Evolutionary conservation across 2,113 vertebrate genomes (phyloP).

Genomic region (Aepyceros melampus): DNA sequence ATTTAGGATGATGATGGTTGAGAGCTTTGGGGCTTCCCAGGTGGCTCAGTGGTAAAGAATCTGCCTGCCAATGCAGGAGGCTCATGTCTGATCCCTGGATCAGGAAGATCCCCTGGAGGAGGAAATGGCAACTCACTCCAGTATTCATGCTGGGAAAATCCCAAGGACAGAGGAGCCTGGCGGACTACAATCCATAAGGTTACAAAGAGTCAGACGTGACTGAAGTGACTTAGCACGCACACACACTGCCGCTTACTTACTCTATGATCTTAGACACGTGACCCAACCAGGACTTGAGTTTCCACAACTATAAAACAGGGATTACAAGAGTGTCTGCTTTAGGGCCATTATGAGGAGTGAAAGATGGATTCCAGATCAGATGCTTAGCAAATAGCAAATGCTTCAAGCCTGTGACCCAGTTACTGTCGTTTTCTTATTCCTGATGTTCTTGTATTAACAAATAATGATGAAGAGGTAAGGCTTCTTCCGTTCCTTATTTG

Average conservation of each 20-base stretch:
- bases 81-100: not conserved
- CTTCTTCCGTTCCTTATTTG: not conserved
- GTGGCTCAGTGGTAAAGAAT: not conserved
- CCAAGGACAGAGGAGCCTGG: not conserved
- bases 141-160: not conserved
- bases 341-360: not conserved
- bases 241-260: not conserved
- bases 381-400: not conserved
- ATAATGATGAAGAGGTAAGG: not conserved
- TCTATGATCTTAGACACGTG: not conserved
- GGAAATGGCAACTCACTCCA: not conserved
- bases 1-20: not conserved
- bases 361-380: not conserved
- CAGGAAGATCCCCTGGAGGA: not conserved
- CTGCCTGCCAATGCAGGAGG: not conserved
- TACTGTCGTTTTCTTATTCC: not conserved
- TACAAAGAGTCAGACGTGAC: not conserved
- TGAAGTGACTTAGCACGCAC: not conserved
- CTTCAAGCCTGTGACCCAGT: not conserved
- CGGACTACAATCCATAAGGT: accelerated
- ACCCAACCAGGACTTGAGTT: not conserved
- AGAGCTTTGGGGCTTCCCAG: not conserved
- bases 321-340: not conserved
- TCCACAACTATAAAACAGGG: not conserved
- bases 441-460: not conserved